Conservation (phyloP, 1,140 invertebrate genomes). For the Cyphomyrmex costatus region DNA sequence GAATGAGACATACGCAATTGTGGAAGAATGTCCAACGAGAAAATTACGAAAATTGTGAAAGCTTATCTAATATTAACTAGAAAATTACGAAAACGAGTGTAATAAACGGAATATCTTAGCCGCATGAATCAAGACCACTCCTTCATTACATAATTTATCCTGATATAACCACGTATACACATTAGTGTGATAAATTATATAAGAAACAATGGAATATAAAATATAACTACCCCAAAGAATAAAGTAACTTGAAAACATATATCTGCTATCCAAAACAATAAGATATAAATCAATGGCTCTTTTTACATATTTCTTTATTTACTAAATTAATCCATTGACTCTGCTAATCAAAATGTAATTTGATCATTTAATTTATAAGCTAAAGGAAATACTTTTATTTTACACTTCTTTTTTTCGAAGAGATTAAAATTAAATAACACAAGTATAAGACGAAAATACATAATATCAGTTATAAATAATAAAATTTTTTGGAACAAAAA, state of each 20-base stretch:
- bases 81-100: background rate
- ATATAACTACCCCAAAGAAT: background rate
- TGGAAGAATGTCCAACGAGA: background rate
- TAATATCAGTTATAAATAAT: background rate
- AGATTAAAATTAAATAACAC: background rate
- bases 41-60: slow-evolving; percentile 44
- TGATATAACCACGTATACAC: background rate
- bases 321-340: background rate
- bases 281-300: slow-evolving; percentile 10
- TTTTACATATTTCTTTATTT: background rate
- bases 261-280: background rate
- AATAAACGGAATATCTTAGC: background rate
- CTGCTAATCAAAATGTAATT: background rate
- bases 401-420: background rate
- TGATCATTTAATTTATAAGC: background rate
- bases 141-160: slow-evolving; percentile 39
- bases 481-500: background rate
- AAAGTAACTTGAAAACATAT: background rate
- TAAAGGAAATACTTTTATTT: background rate
- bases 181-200: slow-evolving; percentile 9
- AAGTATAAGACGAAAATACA: background rate
- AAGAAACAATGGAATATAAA: background rate
- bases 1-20: background rate
- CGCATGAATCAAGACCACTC: background rate
- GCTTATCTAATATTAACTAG: slow-evolving; percentile 2